These are phyloP conservation scores for Drosophila mimetica DNA, from an alignment of 2,888 invertebrate genomes.

Conservation along the genomic window DNA sequence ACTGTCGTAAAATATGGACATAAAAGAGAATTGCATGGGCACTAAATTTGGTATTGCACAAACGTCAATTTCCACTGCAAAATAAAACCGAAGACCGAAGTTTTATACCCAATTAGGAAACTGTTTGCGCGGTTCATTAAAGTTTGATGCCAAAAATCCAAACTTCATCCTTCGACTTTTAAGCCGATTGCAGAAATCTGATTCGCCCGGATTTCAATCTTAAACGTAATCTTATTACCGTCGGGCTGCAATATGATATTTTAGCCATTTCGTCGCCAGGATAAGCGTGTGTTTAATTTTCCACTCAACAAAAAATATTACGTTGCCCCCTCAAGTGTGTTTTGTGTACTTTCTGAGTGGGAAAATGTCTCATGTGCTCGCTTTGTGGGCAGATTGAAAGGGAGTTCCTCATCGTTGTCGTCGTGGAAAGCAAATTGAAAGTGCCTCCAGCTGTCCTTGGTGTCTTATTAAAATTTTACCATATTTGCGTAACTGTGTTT, in stretches of 20 bases:
- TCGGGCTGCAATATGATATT: constrained; percentile 18
- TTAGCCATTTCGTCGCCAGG: constrained; percentile 18
- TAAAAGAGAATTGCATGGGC: constrained; percentile 17
- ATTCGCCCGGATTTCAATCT: constrained; percentile 12
- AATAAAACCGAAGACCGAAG: constrained; percentile 3
- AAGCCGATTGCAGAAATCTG: constrained; percentile 18
- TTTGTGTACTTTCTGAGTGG: constrained; percentile 3
- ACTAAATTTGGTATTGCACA: constrained; percentile 15
- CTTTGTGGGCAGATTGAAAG: constrained; percentile 1
- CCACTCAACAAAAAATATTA: constrained; percentile 20
- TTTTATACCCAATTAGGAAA: constrained; percentile 27
- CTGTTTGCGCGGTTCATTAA: constrained; percentile 19
- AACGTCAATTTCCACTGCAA: constrained; percentile 5
- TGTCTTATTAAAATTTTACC: constrained; percentile 29
- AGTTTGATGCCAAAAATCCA: constrained; percentile 7
- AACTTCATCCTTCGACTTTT: constrained; percentile 7
- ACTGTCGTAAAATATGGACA: constrained; percentile 33
- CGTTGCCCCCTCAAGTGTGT: constrained; percentile 3
- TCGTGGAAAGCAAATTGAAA: constrained; percentile 32
- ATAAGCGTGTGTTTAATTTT: constrained; percentile 24
- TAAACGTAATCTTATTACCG: constrained; percentile 10
- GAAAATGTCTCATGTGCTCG: constrained; percentile 16
- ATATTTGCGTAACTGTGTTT: constrained; percentile 24
- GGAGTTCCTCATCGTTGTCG: constrained; percentile 1
- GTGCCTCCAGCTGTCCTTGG: constrained; percentile 10